Conservation (phyloP, 2,888 invertebrate genomes). For the Nomada goodeniana region DNA sequence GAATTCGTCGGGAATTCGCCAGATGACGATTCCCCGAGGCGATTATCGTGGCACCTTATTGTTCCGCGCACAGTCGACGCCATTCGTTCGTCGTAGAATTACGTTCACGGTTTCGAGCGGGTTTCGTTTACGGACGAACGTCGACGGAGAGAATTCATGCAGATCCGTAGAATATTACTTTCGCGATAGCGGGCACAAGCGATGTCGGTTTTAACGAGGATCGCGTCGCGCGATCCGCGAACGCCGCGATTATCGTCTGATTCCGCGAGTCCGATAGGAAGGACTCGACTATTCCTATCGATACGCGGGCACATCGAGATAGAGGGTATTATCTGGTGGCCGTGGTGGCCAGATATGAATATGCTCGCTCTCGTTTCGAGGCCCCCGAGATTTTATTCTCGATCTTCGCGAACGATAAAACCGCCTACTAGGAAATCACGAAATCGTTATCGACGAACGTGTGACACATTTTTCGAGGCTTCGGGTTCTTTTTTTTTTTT, state of each 20-base stretch:
- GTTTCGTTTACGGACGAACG: no score
- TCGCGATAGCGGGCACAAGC: background rate
- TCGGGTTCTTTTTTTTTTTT: background rate
- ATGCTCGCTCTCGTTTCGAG: slow-evolving; percentile 46
- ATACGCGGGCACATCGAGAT: slow-evolving; percentile 56
- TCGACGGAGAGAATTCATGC: no score
- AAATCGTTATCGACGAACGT: slow-evolving; percentile 37
- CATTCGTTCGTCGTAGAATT: no score
- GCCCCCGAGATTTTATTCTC: slow-evolving; percentile 42
- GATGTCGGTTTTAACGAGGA: no score
- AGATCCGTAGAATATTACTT: no score
- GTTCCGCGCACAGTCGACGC: no score
- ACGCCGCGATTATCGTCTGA: slow-evolving; percentile 51
- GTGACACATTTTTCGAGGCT: background rate
- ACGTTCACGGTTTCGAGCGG: no score
- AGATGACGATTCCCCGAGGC: no score
- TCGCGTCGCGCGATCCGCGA: slow-evolving; percentile 5
- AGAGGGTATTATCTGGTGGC: slow-evolving; percentile 59
- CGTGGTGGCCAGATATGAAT: slow-evolving; percentile 47
- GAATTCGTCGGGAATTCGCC: no score
- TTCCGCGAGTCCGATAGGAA: slow-evolving; percentile 62
- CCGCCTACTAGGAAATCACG: background rate
- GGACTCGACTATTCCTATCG: slow-evolving; percentile 56
- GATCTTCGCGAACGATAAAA: slow-evolving; percentile 45
- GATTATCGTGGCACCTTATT: no score